Conservation (phyloP, 2,888 invertebrate genomes). For the Pseudanteris insignis region DNA sequence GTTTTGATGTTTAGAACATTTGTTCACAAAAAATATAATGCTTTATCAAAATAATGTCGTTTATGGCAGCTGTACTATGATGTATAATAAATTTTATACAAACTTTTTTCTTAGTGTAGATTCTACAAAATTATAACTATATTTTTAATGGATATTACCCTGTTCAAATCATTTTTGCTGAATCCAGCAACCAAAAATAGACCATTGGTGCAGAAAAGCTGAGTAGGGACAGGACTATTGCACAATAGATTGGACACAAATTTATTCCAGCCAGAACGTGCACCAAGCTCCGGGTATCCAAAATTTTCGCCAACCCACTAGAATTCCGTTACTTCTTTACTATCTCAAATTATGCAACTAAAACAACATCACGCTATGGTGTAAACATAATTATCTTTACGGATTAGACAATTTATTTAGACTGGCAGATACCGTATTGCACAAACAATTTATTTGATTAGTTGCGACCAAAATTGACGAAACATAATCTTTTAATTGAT, state of each 20-base stretch:
- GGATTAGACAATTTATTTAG: slow-evolving; percentile 6
- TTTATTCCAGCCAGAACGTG: slow-evolving; percentile 60
- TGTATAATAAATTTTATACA: too few relatives aligned
- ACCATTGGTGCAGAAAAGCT: slow-evolving; percentile 57
- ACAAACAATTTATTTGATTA: slow-evolving; percentile 15
- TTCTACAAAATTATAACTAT: too few relatives aligned
- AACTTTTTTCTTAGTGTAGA: too few relatives aligned
- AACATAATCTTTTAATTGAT: too few relatives aligned
- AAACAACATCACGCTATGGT: slow-evolving; percentile 1
- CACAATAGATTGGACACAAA: slow-evolving; percentile 59
- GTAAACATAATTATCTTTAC: slow-evolving; percentile 11
- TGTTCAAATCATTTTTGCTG: slow-evolving; percentile 51
- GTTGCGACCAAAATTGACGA: slow-evolving; percentile 5
- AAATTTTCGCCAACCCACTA: slow-evolving; percentile 63
- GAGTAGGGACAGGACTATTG: slow-evolving; percentile 52
- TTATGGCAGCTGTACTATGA: too few relatives aligned
- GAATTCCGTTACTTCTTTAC: slow-evolving; percentile 3
- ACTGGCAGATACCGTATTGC: slow-evolving; percentile 1
- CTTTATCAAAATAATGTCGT: too few relatives aligned
- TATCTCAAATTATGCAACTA: slow-evolving; percentile 2
- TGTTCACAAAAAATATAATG: too few relatives aligned
- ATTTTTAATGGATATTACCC: too few relatives aligned
- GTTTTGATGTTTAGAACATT: too few relatives aligned
- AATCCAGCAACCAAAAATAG: slow-evolving; percentile 56
- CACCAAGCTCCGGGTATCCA: slow-evolving; percentile 60